Conservation (phyloP, 1,140 invertebrate genomes). For the Trypoxylus dichotomus region DNA sequence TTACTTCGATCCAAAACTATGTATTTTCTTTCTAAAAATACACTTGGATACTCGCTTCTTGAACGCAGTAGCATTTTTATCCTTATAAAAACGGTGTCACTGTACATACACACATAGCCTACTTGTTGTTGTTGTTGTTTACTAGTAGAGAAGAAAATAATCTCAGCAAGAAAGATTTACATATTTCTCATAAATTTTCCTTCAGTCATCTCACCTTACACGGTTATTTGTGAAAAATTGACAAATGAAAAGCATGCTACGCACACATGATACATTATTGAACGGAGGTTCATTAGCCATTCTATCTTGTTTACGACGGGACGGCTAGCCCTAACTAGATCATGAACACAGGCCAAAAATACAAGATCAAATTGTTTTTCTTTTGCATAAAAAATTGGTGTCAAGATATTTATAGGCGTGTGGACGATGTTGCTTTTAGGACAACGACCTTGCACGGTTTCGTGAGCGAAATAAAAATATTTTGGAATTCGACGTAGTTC, state of each 20-base stretch:
- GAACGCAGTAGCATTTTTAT: neutral
- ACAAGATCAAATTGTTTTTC: neutral
- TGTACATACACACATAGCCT: neutral
- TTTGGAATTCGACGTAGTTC: neutral
- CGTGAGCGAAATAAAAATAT: neutral
- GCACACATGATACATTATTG: no score
- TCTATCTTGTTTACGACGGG: neutral
- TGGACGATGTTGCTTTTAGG: neutral
- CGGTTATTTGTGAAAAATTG: no score
- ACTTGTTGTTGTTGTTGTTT: neutral
- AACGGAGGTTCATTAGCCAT: neutral
- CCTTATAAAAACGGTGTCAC: conserved; percentile 9
- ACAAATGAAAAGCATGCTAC: no score
- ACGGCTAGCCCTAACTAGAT: neutral
- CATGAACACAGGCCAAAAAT: neutral
- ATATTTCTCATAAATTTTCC: no score
- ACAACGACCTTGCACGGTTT: neutral
- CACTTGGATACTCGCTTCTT: neutral
- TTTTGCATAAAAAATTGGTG: neutral
- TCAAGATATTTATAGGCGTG: neutral
- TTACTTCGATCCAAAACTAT: neutral
- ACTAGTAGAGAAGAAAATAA: no score
- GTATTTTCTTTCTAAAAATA: conserved; percentile 15
- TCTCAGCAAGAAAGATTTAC: no score
- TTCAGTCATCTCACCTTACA: no score